Conservation (phyloP, 2,113 vertebrate genomes). For the Aplodontia rufa region DNA sequence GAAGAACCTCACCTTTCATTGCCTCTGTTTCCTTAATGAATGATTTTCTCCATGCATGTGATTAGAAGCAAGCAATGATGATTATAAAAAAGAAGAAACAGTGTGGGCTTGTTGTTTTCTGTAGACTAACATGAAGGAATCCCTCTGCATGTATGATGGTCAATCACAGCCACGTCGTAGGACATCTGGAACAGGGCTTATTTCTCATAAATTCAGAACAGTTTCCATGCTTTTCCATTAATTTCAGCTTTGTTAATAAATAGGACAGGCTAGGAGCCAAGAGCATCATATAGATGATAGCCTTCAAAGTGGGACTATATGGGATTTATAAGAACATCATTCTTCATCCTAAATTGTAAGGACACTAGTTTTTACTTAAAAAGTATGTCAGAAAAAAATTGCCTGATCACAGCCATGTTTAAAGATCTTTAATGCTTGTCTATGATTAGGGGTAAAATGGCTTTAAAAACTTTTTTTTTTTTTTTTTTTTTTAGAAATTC, state of each 20-base stretch:
- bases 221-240: slow-evolving; percentile 32
- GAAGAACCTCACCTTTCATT: not conserved
- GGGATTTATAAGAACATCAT: not conserved
- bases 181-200: not conserved
- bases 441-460: slow-evolving; percentile 67
- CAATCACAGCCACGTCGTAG: not conserved
- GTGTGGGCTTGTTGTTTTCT: not conserved
- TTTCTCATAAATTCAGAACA: slow-evolving; percentile 49
- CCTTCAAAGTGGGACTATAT: slow-evolving; percentile 45
- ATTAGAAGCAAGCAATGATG: not conserved
- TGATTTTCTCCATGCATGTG: not conserved
- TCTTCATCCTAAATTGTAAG: slow-evolving; percentile 56
- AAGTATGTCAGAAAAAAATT: slow-evolving; percentile 52
- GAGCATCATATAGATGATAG: slow-evolving; percentile 2
- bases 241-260: slow-evolving; percentile 24
- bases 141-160: not conserved
- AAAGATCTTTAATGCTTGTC: slow-evolving; percentile 67
- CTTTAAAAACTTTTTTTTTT: slow-evolving; percentile 20
- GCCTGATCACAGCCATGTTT: slow-evolving; percentile 61
- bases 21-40: not conserved
- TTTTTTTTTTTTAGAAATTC: slow-evolving; percentile 61
- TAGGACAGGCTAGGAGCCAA: not conserved
- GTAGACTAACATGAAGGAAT: not conserved
- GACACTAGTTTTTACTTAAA: slow-evolving; percentile 41
- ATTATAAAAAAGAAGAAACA: not conserved